A percentile compares a stretch with the other conserved stretches of the same genome.
Evolutionary conservation across 1,140 invertebrate species (phyloP).

Genomic region (Panagrolaimus sp.): DNA sequence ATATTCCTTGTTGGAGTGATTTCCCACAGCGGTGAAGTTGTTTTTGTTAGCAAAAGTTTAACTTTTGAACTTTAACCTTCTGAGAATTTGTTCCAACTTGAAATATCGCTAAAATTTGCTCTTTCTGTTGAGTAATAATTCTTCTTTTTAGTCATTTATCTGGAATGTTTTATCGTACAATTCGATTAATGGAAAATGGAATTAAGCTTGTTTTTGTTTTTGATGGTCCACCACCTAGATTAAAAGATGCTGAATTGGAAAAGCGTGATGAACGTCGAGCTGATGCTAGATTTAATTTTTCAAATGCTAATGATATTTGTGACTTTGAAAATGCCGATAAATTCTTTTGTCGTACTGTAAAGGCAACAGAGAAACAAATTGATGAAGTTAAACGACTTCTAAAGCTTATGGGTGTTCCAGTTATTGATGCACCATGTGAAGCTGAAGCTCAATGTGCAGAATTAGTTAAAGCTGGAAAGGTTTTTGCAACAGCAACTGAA

Average conservation of each 20-base stretch:
- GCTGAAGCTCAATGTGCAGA: conserved; percentile 97
- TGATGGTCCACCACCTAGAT: conserved; percentile 70
- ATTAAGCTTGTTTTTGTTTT: conserved; percentile 99
- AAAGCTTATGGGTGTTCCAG: conserved; percentile 88
- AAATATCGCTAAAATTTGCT: too few species aligned
- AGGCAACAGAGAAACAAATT: conserved; percentile 72
- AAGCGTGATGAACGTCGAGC: conserved; percentile 82
- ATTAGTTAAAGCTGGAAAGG: conserved; percentile 82
- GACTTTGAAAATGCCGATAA: conserved; percentile 85
- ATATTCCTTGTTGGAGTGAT: too few species aligned
- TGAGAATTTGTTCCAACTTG: too few species aligned
- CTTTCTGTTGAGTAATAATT: too few species aligned
- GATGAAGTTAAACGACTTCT: conserved; percentile 83
- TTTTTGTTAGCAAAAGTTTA: too few species aligned
- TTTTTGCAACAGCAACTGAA: conserved; percentile 91
- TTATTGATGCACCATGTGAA: conserved; percentile 89
- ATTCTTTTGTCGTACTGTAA: conserved; percentile 84
- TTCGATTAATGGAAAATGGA: conserved; percentile 89
- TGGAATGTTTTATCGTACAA: conserved; percentile 95
- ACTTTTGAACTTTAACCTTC: conserved; percentile 18
- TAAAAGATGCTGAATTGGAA: conserved; percentile 70
- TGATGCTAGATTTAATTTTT: conserved; percentile 84
- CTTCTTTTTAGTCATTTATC: conserved; percentile 73
- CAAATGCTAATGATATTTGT: conserved; percentile 83
- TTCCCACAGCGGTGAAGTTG: too few species aligned